Evolutionary conservation across 2,888 invertebrate genomes (phyloP).

Genomic region (Acrobasis repandana): DNA sequence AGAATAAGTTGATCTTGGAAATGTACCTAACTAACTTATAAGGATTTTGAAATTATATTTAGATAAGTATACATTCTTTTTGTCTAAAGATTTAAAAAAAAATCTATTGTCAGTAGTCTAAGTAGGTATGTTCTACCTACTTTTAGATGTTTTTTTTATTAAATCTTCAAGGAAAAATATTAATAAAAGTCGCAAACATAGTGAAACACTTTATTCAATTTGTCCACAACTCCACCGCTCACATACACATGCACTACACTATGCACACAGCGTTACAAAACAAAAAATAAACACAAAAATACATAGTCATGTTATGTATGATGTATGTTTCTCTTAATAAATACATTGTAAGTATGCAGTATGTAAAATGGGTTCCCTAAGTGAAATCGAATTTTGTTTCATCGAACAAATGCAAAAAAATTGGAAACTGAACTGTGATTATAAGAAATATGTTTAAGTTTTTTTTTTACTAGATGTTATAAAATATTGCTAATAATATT

Average conservation of each 20-base stretch:
- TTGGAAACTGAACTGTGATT: too few relatives aligned
- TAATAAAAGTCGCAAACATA: constrained; percentile 18
- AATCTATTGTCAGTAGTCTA: neutral
- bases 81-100: too few relatives aligned
- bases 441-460: too few relatives aligned
- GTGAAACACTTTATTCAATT: constrained; percentile 5
- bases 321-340: constrained; percentile 27
- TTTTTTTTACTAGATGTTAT: too few relatives aligned
- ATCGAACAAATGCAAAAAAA: neutral
- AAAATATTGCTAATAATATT: too few relatives aligned
- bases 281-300: constrained; percentile 38
- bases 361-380: constrained; percentile 27
- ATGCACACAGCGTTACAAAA: constrained; percentile 71
- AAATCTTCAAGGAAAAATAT: neutral
- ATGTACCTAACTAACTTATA: neutral
- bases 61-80: too few relatives aligned
- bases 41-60: neutral
- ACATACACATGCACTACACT: constrained; percentile 62
- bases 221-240: constrained; percentile 41
- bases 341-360: constrained; percentile 22
- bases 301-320: constrained; percentile 30
- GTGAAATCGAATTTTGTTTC: neutral
- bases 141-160: neutral
- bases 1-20: neutral
- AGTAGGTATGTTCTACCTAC: neutral